phyloP scores from a whole-genome alignment of 2,888 invertebrate genomes.

The Leptopilina myrica region DNA sequence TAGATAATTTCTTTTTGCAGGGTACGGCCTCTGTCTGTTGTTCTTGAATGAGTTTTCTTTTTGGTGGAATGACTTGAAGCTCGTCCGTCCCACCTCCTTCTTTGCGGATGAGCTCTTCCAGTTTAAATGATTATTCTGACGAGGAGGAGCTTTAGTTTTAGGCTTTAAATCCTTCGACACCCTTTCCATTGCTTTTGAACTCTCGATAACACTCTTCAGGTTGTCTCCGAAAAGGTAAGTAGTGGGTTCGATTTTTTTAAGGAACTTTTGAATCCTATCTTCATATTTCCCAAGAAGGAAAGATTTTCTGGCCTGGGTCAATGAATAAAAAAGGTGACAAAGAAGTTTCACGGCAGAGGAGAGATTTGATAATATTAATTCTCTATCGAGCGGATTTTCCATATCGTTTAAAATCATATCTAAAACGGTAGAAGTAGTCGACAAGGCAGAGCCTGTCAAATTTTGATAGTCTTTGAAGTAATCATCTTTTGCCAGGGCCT shows the following conservation, averaged over 20 bases:
- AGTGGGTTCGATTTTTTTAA: not conserved
- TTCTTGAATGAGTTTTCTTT: not conserved
- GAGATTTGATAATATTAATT: too few species aligned
- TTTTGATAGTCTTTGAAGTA: too few species aligned
- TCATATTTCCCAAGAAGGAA: not conserved
- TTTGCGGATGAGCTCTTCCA: not conserved
- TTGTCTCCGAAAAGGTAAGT: not conserved
- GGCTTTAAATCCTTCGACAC: not conserved
- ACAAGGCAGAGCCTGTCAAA: too few species aligned
- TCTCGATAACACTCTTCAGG: not conserved
- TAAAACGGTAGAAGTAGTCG: too few species aligned
- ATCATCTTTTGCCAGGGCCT: too few species aligned
- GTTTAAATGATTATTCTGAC: not conserved
- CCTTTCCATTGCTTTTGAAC: not conserved
- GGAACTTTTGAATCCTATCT: not conserved
- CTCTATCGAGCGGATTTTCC: too few species aligned
- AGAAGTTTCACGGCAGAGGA: too few species aligned
- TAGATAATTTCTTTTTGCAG: not conserved
- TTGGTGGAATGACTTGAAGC: not conserved
- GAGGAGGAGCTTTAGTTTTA: not conserved
- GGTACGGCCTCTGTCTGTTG: not conserved
- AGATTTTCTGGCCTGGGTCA: not conserved
- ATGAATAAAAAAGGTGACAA: not conserved
- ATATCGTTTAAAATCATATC: too few species aligned
- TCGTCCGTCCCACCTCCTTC: not conserved